These are phyloP conservation scores for Aphelocoma coerulescens DNA, from an alignment of 2,113 vertebrate species.

Conservation along the genomic window DNA sequence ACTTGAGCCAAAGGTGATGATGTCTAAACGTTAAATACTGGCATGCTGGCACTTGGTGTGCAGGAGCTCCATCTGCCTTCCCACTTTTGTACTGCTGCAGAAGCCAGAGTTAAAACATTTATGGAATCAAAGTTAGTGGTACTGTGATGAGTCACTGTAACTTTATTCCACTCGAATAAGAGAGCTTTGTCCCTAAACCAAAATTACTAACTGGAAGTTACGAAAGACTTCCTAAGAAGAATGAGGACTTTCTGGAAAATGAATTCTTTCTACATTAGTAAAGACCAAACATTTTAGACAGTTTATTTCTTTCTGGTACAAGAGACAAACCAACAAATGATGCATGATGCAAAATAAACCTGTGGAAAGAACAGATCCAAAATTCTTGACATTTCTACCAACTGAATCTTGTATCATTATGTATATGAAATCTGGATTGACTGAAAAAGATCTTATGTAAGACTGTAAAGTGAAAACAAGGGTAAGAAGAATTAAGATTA, in stretches of 20 bases:
- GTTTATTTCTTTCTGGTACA: neutral
- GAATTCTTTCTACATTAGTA: neutral
- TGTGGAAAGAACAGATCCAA: neutral
- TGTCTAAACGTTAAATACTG: neutral
- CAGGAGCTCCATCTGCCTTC: conserved; percentile 56
- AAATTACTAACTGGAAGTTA: neutral
- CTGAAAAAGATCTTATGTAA: neutral
- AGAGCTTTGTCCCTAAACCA: neutral
- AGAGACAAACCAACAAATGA: neutral
- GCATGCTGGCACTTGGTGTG: neutral
- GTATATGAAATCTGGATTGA: neutral
- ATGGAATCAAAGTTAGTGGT: neutral
- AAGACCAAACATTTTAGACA: neutral
- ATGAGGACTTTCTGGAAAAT: neutral
- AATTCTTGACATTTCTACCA: neutral
- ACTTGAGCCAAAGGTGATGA: neutral
- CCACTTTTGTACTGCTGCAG: conserved; percentile 25
- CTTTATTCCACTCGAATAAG: neutral
- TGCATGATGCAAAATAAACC: neutral
- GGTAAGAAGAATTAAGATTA: neutral
- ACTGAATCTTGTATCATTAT: neutral
- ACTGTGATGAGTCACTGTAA: neutral
- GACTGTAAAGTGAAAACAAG: neutral
- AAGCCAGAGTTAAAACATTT: neutral
- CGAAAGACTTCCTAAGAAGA: neutral